phyloP scores from a whole-genome alignment of 2,888 invertebrate genomes.

The Clepsis dumicolana region DNA sequence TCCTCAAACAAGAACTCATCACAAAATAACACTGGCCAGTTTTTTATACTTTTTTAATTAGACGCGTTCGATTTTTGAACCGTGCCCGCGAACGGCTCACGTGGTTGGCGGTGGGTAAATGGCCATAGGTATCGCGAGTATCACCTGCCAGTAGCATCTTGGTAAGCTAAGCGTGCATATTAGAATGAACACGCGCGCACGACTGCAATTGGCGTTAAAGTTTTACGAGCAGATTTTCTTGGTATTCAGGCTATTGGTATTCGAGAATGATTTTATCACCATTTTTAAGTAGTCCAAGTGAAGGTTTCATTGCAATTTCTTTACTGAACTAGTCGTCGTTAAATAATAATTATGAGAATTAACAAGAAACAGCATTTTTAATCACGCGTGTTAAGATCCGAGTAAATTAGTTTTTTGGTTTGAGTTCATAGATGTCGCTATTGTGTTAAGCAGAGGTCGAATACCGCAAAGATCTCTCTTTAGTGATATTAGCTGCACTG shows the following conservation, averaged over 20 bases:
- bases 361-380: not conserved
- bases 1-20: constrained; percentile 22
- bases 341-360: not conserved
- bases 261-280: constrained; percentile 11
- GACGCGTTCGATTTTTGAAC: constrained; percentile 57
- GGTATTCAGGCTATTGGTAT: not conserved
- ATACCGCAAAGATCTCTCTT: no score
- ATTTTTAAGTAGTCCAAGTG: not conserved
- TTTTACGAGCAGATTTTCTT: not conserved
- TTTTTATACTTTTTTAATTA: not conserved
- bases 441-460: no score
- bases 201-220: constrained; percentile 25
- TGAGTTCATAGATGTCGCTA: no score
- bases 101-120: constrained; percentile 71
- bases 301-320: not conserved
- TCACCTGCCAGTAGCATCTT: constrained; percentile 63
- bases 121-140: constrained; percentile 65
- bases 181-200: constrained; percentile 34
- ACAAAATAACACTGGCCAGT: constrained; percentile 37
- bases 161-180: constrained; percentile 42
- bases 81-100: constrained; percentile 66
- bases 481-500: no score
- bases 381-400: no score
- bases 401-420: no score
- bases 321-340: not conserved